Evolutionary conservation across 2,888 invertebrate genomes (phyloP).

Genomic region (Diarsia brunnea): DNA sequence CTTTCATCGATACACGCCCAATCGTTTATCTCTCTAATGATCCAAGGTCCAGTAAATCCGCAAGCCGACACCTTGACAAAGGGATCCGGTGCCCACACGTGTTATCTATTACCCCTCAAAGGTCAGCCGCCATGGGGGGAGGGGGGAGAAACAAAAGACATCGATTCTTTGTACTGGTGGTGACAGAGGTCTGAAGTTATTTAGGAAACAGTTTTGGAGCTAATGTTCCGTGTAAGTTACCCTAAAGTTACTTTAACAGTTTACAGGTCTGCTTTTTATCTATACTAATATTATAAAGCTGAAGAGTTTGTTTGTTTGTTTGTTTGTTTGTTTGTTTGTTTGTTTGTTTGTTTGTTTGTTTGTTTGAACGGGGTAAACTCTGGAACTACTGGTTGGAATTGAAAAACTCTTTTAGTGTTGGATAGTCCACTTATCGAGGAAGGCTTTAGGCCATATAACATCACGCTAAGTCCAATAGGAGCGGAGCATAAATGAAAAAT

Average conservation of each 20-base stretch:
- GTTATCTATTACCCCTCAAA: slow-evolving; percentile 53
- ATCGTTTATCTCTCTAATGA: slow-evolving; percentile 41
- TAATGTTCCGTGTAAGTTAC: not conserved
- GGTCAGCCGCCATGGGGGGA: slow-evolving; percentile 40
- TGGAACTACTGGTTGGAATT: too few species aligned
- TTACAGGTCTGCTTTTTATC: not conserved
- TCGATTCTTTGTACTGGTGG: slow-evolving; percentile 36
- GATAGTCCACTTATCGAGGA: too few species aligned
- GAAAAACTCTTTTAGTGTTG: too few species aligned
- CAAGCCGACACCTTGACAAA: slow-evolving; percentile 34
- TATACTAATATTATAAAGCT: too few species aligned
- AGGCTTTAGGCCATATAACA: too few species aligned
- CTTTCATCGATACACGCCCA: not conserved
- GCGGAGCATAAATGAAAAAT: too few species aligned
- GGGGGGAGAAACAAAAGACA: slow-evolving; percentile 35
- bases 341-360: too few species aligned
- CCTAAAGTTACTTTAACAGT: not conserved
- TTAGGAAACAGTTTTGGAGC: not conserved
- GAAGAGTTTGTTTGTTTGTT: too few species aligned
- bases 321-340: too few species aligned
- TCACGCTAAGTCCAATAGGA: too few species aligned
- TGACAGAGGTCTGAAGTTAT: not conserved
- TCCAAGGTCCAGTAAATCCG: slow-evolving; percentile 2
- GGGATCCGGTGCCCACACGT: slow-evolving; percentile 28
- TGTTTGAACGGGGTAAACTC: too few species aligned